phyloP scores from a whole-genome alignment of 2,888 invertebrate genomes.

The Orthonychiurus folsomi region DNA sequence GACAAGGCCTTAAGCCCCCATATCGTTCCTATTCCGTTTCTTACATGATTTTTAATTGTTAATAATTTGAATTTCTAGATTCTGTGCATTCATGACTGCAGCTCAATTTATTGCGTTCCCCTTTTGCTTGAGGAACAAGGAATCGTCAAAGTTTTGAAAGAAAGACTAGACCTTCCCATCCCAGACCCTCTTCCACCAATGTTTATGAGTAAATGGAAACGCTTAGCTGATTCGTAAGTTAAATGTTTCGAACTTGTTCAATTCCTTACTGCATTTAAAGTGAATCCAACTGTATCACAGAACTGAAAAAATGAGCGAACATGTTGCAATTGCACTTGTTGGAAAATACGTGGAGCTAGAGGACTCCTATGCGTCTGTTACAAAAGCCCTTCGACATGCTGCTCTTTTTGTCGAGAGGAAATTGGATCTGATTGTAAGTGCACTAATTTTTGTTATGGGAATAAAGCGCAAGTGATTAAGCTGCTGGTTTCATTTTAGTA shows the following conservation, averaged over 20 bases:
- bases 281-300: conserved; percentile 43
- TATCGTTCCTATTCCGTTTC: too few relatives aligned
- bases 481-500: conserved; percentile 50
- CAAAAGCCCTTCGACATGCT: conserved; percentile 90
- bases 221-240: conserved; percentile 61
- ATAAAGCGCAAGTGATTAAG: background rate
- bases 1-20: too few relatives aligned
- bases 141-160: conserved; percentile 72
- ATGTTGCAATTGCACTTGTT: conserved; percentile 81
- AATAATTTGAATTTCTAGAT: conserved; percentile 20
- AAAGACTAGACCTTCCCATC: conserved; percentile 63
- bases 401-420: conserved; percentile 74
- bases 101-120: conserved; percentile 93
- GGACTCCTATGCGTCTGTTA: conserved; percentile 94
- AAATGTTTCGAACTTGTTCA: background rate
- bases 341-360: conserved; percentile 94
- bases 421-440: conserved; percentile 60
- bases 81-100: conserved; percentile 51
- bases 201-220: conserved; percentile 82
- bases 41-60: too few relatives aligned
- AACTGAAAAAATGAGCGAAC: conserved; percentile 70
- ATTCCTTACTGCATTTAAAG: background rate
- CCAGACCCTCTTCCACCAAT: conserved; percentile 57
- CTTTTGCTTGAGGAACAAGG: conserved; percentile 84
- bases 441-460: conserved; percentile 2